These are phyloP conservation scores for Penaeus indicus DNA, from an alignment of 1,140 invertebrate species.

Conservation along the genomic window DNA sequence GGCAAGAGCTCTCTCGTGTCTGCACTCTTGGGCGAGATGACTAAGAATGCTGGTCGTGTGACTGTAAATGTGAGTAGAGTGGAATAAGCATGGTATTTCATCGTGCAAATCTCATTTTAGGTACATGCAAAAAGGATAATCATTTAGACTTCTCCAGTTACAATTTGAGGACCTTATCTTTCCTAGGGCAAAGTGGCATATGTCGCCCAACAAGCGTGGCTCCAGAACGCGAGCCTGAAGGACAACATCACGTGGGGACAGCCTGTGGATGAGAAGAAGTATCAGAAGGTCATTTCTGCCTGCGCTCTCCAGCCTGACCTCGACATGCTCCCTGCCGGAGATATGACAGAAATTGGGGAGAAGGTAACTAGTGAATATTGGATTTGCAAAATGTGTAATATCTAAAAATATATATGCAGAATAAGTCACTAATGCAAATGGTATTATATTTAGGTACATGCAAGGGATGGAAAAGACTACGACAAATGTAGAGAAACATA, in stretches of 20 bases:
- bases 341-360: slow-evolving; percentile 93
- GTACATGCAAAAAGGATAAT: not conserved
- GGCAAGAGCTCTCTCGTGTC: slow-evolving; percentile 76
- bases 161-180: slow-evolving; percentile 48
- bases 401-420: not conserved
- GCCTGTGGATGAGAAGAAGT: slow-evolving; percentile 78
- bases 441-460: too few relatives aligned
- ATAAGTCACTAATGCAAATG: not conserved
- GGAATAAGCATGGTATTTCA: not conserved
- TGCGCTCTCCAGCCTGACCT: slow-evolving; percentile 89
- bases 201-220: slow-evolving; percentile 76
- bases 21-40: slow-evolving; percentile 76
- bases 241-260: slow-evolving; percentile 77
- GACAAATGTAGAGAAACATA: too few relatives aligned
- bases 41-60: slow-evolving; percentile 69
- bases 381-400: not conserved
- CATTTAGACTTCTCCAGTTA: not conserved
- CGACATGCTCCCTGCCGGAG: slow-evolving; percentile 88
- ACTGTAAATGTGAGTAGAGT: slow-evolving; percentile 66
- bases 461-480: too few relatives aligned
- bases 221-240: slow-evolving; percentile 73
- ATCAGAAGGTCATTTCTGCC: slow-evolving; percentile 85
- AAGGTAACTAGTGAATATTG: slow-evolving; percentile 72
- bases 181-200: slow-evolving; percentile 71
- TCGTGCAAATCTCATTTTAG: not conserved